Evolutionary conservation across 92 coral and sea anemone genomes (phyloP), one percentile per base, ranked within the genome.

Genomic region (Epizoanthus fatuus): DNA sequence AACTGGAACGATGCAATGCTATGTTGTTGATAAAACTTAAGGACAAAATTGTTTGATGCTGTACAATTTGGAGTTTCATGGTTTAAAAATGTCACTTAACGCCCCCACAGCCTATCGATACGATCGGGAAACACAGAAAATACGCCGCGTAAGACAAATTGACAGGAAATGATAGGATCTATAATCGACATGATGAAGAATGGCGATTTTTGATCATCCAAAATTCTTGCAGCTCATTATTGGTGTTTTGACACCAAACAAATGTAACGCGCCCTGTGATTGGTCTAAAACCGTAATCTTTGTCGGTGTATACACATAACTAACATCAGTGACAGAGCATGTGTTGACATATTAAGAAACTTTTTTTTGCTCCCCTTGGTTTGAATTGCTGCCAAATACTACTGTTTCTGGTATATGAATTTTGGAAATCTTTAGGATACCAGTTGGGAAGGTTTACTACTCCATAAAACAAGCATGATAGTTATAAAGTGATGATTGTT

Each of bases 81-180:
- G 47, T 32, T 56, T 56, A 38, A 7, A 56, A 75, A 51, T 75
- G 81, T 56, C 59, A 16, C 66, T 29, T 20, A 38, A 35, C 68
- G 32, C 12, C 62, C 64, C 81, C 20, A 13, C 72, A 66, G n/a
- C 72, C 40, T 4, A 7, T 15, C 25, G 52, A 6, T 56, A 37
- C 16, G 17, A 29, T 42, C 38, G 19, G n/a, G n/a, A 13, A 37
- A 66, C 47, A 14, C 17, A 37, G 42, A n/a, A 62, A 64, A 32
- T 2, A 20, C 4, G 25, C 13, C n/a, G 38, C 14, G 9, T 44
- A 44, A 44, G 49, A 4, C 8, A 49, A 49, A 49, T 49, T 49
- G 9, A 2, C 53, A 10, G 53, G 53, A 9, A 49, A 49, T 7
- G 14, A 1, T 49, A 9, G 13, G 53, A 49, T 49, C 13, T 49